A percentile compares a stretch with the other conserved stretches of the same genome.
Conservation (phyloP, 2,113 vertebrate genomes). For the Pao palembangensis region DNA sequence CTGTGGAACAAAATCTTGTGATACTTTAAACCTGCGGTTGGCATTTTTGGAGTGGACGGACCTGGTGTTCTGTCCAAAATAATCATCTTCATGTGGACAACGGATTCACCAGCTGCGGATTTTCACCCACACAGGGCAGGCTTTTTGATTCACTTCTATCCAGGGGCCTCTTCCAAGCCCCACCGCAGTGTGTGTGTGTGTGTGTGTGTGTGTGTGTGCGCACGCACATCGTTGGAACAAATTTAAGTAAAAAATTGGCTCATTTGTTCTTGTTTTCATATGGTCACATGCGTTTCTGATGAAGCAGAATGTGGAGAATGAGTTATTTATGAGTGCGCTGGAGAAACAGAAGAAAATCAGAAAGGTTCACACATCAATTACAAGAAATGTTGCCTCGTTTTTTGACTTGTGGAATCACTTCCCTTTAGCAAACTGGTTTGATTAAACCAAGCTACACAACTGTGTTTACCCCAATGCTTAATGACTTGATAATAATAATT, state of each 20-base stretch:
- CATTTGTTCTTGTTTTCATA: conserved; percentile 9
- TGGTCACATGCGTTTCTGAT: conserved; percentile 29
- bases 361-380: neutral
- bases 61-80: conserved; percentile 65
- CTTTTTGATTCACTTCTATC: neutral
- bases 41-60: conserved; percentile 58
- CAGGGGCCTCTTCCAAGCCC: too few relatives aligned
- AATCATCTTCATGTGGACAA: conserved; percentile 61
- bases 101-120: conserved; percentile 54
- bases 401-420: neutral
- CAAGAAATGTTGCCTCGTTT: neutral
- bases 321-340: conserved; percentile 29
- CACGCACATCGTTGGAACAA: neutral
- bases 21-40: conserved; percentile 64
- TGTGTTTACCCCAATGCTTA: too few relatives aligned
- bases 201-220: neutral
- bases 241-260: too few relatives aligned
- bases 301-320: conserved; percentile 19
- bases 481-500: neutral
- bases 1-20: conserved; percentile 56
- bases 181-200: neutral
- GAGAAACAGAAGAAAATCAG: conserved; percentile 28
- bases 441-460: too few relatives aligned
- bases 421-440: too few relatives aligned
- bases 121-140: conserved; percentile 45